Base-by-base conservation (phyloP, 2,888 invertebrate genomes). In the Gandaritis pyraliata region DNA sequence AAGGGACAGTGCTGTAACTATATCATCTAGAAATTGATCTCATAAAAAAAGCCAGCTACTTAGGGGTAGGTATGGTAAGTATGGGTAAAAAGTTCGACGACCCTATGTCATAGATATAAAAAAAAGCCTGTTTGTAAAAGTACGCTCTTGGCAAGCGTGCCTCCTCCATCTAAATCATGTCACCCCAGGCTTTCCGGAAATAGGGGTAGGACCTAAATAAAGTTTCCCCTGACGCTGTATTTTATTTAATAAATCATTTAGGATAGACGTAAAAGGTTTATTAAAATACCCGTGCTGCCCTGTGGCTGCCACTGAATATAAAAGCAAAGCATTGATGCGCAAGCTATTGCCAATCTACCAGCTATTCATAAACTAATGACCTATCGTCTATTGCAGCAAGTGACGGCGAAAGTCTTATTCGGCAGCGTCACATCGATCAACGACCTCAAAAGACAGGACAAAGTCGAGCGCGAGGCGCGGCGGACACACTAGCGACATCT, bases 391-490 rank as follows among this genome's bases (percentile, higher is more conserved):
- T 83, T 81, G 76, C 91, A 92, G 84, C 94, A 95, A 88, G 94
- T 95, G 82, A 95, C 95, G 72, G 95, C 95, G 82, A 95, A 95
- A 90, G 95, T 95, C 68, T 93, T 95, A 83, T 95, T 95, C 83
- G 95, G 95, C 65, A 94, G 95, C 73, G 95, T 95, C 80, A 94
- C 95, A 68, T 94, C 95, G 79, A 95, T 95, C 88, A 95, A 95
- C 87, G 94, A 95, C 85, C 93, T 95, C 81, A 95, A 95, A 77
- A 94, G 95, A 82, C 94, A 95, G 78, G 95, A 95, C 85, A 94
- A 94, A 88, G 90, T 94, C 65, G 94, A 95, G 76, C 91, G 94
- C 72, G 94, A 94, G 75, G 94, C 90, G 75, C 93, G 94, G 82
- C 88, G 94, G 84, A 93, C 90, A 70, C 93, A 93, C 78, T 92